A percentile compares a stretch with the other conserved stretches of the same genome.
phyloP scores from a whole-genome alignment of 1,140 invertebrate genomes.

The Sinella curviseta region DNA sequence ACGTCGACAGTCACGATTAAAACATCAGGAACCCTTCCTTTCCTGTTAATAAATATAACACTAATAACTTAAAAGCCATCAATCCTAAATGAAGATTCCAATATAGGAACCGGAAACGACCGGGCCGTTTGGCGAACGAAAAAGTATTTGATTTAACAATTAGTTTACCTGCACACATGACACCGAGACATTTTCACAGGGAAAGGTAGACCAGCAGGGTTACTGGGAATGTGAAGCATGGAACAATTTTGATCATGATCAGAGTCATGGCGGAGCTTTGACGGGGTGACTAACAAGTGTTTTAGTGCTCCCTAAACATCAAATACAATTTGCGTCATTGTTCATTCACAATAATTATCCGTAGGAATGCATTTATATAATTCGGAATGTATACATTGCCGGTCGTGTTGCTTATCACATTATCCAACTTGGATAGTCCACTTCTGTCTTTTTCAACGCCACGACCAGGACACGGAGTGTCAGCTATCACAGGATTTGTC shows the following conservation, averaged over 20 bases:
- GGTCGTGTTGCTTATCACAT: slow-evolving; percentile 26
- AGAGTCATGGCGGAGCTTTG: slow-evolving; percentile 29
- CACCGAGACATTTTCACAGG: slow-evolving; percentile 68
- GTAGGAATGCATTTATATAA: background rate
- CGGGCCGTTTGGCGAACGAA: too few relatives aligned
- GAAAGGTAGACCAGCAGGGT: slow-evolving; percentile 69
- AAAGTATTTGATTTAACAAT: background rate
- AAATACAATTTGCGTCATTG: background rate
- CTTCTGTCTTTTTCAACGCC: slow-evolving; percentile 51
- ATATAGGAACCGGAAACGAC: background rate
- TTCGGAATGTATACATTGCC: background rate
- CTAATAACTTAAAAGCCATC: background rate
- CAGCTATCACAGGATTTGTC: background rate
- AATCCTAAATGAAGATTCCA: slow-evolving; percentile 26
- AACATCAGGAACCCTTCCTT: slow-evolving; percentile 83
- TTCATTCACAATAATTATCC: background rate
- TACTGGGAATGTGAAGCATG: slow-evolving; percentile 80
- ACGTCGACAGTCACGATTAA: slow-evolving; percentile 85
- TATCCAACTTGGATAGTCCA: slow-evolving; percentile 14
- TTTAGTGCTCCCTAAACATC: background rate
- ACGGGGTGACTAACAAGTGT: background rate
- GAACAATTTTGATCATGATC: slow-evolving; percentile 54
- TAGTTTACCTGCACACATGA: slow-evolving; percentile 65
- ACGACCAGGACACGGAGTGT: background rate
- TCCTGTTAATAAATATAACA: slow-evolving; percentile 57